phyloP scores from a whole-genome alignment of 2,797 vertebrate species.

The Sebastes reedi region DNA sequence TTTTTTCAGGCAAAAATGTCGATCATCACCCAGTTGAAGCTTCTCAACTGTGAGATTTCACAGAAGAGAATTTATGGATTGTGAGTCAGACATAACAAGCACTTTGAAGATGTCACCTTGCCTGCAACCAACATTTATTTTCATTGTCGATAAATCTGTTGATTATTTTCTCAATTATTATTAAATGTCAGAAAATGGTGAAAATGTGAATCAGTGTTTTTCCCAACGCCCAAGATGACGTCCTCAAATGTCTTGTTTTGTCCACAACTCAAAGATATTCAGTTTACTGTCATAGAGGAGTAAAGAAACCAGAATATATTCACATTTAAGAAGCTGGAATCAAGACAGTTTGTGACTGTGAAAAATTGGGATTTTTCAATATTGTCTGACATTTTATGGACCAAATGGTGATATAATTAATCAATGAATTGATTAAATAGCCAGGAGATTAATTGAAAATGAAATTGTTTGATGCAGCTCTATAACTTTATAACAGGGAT shows the following conservation, averaged over 20 bases:
- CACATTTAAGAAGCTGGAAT: too few species aligned
- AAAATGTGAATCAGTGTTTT: too few species aligned
- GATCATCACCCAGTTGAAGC: not conserved
- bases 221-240: accelerated
- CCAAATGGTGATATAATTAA: not conserved
- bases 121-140: too few species aligned
- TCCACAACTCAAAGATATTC: too few species aligned
- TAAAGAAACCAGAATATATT: accelerated
- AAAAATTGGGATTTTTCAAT: not conserved
- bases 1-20: not conserved
- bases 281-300: too few species aligned
- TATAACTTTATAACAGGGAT: not conserved
- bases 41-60: not conserved
- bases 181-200: too few species aligned
- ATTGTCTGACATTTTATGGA: not conserved
- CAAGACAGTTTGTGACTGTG: not conserved
- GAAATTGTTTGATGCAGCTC: not conserved
- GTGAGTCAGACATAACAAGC: not conserved
- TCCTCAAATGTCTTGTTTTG: too few species aligned
- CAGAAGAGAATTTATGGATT: not conserved
- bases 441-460: not conserved
- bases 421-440: not conserved
- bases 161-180: too few species aligned
- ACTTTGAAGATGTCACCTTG: not conserved
- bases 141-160: too few species aligned